Conservation (phyloP, 2,888 invertebrate species). For the Conus canariensis region DNA sequence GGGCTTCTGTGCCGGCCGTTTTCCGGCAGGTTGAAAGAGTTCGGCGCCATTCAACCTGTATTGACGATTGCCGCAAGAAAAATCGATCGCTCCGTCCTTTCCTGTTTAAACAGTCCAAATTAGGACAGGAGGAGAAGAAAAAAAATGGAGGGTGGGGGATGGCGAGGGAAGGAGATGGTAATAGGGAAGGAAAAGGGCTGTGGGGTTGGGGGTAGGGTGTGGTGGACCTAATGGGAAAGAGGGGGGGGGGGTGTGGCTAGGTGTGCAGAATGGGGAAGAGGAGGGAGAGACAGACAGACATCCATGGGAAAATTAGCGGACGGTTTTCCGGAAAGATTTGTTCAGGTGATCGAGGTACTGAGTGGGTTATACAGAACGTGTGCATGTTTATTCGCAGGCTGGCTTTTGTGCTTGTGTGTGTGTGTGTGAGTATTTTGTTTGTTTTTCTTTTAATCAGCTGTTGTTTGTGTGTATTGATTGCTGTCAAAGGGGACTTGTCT, state of each 20-base stretch:
- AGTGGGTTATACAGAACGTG: no score
- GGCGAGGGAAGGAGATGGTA: not conserved
- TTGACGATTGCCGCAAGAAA: not conserved
- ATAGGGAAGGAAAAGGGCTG: not conserved
- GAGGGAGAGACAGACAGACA: not conserved
- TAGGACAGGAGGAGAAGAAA: not conserved
- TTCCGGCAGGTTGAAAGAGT: constrained; percentile 16
- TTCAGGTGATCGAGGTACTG: no score
- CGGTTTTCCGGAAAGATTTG: no score
- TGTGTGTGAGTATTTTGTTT: no score
- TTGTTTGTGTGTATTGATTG: no score
- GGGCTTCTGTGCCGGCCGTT: not conserved
- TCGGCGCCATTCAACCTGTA: not conserved
- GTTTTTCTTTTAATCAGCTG: no score
- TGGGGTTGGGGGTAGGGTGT: not conserved
- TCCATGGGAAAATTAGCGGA: no score
- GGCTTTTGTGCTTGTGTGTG: no score
- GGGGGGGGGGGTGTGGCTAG: not conserved
- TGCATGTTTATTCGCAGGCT: no score
- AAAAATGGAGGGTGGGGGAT: not conserved
- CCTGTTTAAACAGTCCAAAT: constrained; percentile 9
- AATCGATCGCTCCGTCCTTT: not conserved
- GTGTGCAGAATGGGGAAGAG: not conserved
- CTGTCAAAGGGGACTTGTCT: no score
- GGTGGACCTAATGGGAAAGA: no score